Evolutionary conservation across 2,113 vertebrate genomes (phyloP), one percentile per base, ranked within the genome.

Genomic region (Microcebus murinus): DNA sequence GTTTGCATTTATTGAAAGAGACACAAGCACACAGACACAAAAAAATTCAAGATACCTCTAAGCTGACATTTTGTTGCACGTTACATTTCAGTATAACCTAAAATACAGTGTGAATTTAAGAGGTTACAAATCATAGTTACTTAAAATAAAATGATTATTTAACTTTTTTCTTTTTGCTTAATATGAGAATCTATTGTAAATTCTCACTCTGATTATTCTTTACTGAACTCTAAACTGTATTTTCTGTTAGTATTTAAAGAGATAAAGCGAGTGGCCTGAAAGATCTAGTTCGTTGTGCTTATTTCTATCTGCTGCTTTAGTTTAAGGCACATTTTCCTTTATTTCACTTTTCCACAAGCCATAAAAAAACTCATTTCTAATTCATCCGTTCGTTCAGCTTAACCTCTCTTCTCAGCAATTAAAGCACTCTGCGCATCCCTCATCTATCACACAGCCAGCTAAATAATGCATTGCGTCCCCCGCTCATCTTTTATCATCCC

Each of bases 361-460:
- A 98, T 98, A 98, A 98, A 99, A 98, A 99, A 98, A 1, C 99
- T 99, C 99, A 99, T 99, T 99, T 99, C 99, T 99, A 99, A 99
- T 99, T 99, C 99, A 99, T 99, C 99, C 99, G 98, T 99, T 99
- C 99, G 99, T 99, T 99, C 99, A 99, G 99, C 99, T 99, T 99
- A 99, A 99, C 99, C 99, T 99, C 99, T 99, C 99, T 99, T 99
- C 99, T 99, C 99, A 99, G 99, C 99, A 99, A 99, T 99, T 99
- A 99, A 99, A 99, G 99, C 99, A 98, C 99, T 99, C 98, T 99
- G 99, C 98, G 99, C 99, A 99, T 99, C 99, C 99, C 99, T 99
- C 99, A 99, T 99, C 99, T 99, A 99, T 99, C 99, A 99, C 99
- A 99, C 99, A 99, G 99, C 99, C 99, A 99, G 99, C 99, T 99